Evolutionary conservation across 1,140 invertebrate genomes (phyloP), one percentile per base, ranked within the genome.

Genomic region (Drosophila guanche): DNA sequence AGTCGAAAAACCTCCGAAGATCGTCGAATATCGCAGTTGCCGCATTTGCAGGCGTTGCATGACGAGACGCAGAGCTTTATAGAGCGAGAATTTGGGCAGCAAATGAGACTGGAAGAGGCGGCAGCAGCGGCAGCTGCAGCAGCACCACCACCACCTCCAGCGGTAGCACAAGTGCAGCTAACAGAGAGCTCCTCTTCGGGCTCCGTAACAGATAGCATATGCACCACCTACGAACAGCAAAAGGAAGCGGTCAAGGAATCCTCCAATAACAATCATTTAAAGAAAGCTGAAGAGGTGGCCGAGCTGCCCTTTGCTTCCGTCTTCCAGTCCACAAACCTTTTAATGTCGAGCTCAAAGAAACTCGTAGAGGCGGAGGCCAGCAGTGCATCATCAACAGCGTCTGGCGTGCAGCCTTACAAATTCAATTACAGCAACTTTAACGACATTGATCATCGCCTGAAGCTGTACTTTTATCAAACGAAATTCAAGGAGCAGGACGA

Each of bases 181-280:
- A 94, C 93, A 5, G 94, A 94, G 85, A 94, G 94, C 88, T 94
- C 93, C 76, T 94, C 94, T 42, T 94, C 94, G 57, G 94, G 93
- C 37, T 94, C 94, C 5, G 91, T 94, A 53, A 94, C 93, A 46
- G 94, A 94, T 63, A 94, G 94, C 80, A 91, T 94, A 46, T 94
- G 94, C 66, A 94, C 94, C 4, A 90, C 93, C 23, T 94, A 94
- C 78, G 94, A 94, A 86, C 93, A 91, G 33, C 76, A 79, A 74
- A 79, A 73, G 29, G 62, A 66, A 6, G 59, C 73, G 1, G 14
- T 41, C 7, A 43, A 25, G 8, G 47, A 55, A 3, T 10, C 41
- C 4, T 12, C 33, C 33, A 37, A 37, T 12, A 81, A 56, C 57
- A 74, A 29, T 4, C 41, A 66, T 16, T 22, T 43, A 5, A 85